A percentile compares a stretch with the other conserved stretches of the same genome.
Conservation (phyloP, 1,140 invertebrate genomes). For the Rhizoglyphus robini region DNA sequence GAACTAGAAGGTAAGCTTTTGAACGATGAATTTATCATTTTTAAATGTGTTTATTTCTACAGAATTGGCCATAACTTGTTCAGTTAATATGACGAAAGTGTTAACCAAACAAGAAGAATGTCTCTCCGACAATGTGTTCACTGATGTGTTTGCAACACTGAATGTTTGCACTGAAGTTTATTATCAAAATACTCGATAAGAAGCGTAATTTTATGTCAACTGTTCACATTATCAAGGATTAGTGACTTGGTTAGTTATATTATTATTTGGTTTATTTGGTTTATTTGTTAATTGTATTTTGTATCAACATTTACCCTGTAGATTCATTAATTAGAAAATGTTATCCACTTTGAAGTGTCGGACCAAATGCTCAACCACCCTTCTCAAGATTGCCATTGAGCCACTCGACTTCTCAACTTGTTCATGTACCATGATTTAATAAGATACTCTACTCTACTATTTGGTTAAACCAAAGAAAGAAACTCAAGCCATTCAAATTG, state of each 20-base stretch:
- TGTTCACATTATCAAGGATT: background rate
- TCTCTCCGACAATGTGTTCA: constrained; percentile 57
- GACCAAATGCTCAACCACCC: constrained; percentile 29
- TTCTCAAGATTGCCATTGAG: constrained; percentile 45
- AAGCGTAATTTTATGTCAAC: background rate
- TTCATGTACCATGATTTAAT: constrained; percentile 47
- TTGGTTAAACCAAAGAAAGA: background rate
- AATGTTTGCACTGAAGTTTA: constrained; percentile 48
- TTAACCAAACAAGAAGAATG: constrained; percentile 44
- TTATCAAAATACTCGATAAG: constrained; percentile 42
- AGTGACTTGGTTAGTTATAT: background rate
- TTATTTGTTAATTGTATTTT: background rate
- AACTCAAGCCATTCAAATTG: background rate
- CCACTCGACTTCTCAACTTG: constrained; percentile 51
- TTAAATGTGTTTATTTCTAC: background rate
- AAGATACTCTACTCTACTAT: background rate
- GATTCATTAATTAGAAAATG: constrained; percentile 6
- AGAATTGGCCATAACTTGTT: constrained; percentile 54
- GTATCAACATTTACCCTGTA: background rate
- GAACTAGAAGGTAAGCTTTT: background rate
- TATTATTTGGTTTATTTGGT: too few species aligned
- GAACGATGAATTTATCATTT: background rate
- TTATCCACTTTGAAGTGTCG: background rate
- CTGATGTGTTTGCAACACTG: too few species aligned
- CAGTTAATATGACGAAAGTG: constrained; percentile 45